Evolutionary conservation across 2,113 vertebrate species (phyloP).

Genomic region (Sphyrna mokarran): DNA sequence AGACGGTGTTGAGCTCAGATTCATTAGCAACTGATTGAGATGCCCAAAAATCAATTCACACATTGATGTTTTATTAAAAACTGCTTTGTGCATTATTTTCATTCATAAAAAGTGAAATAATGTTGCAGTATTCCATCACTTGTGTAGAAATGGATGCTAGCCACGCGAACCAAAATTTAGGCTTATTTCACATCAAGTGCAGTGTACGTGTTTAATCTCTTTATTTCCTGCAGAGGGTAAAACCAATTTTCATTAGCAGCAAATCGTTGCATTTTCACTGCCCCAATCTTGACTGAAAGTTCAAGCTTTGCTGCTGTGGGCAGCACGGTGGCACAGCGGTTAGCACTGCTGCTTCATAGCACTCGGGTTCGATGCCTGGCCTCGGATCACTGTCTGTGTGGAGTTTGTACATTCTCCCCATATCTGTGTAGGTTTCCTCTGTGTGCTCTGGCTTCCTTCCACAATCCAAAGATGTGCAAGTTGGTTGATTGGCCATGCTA

Average conservation of each 20-base stretch:
- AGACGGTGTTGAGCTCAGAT: background rate
- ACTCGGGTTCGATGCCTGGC: no score
- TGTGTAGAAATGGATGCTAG: background rate
- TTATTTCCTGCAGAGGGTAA: background rate
- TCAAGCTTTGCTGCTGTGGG: background rate
- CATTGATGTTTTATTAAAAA: background rate
- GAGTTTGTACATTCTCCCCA: no score
- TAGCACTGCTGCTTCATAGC: no score
- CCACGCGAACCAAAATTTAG: background rate
- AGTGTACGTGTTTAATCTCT: background rate
- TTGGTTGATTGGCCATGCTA: no score
- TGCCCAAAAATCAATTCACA: background rate
- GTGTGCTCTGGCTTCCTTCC: no score
- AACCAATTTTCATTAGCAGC: no score
- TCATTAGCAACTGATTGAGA: background rate
- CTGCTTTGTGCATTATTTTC: background rate
- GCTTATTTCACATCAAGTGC: background rate
- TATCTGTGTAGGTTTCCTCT: no score
- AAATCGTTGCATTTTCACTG: background rate
- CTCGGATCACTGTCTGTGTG: no score
- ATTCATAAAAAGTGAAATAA: background rate
- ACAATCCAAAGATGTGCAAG: no score
- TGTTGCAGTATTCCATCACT: background rate
- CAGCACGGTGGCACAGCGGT: no score
- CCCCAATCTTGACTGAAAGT: background rate